Conservation (phyloP, 2,113 vertebrate species). For the Tetrao urogallus region DNA sequence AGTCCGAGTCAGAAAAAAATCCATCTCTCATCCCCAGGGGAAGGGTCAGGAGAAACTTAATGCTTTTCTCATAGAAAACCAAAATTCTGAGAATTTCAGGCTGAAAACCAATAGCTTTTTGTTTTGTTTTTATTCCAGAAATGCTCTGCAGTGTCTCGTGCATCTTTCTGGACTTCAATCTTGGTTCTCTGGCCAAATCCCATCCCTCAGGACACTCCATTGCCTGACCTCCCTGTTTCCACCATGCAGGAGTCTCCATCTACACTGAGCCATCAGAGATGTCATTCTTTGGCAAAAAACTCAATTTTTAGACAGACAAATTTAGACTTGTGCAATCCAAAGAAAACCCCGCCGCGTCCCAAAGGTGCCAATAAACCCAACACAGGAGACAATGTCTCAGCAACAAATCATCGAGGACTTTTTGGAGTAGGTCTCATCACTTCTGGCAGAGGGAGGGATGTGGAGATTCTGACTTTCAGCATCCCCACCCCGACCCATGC, state of each 20-base stretch:
- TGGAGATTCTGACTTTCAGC: background rate
- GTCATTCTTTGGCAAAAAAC: background rate
- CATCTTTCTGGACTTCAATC: background rate
- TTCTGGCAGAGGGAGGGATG: background rate
- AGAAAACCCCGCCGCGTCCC: background rate
- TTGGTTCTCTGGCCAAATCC: background rate
- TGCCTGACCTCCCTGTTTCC: background rate
- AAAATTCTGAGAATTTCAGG: background rate
- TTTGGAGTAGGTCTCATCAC: background rate
- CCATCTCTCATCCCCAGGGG: background rate
- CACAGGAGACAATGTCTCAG: accelerated
- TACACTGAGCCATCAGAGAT: background rate
- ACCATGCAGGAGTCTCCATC: background rate
- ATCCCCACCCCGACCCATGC: background rate
- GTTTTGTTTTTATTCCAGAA: background rate
- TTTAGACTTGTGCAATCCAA: background rate
- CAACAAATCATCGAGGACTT: background rate
- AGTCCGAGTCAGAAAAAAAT: background rate
- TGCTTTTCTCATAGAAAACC: background rate
- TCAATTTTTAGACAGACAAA: background rate
- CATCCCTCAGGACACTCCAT: background rate
- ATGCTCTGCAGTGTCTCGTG: background rate
- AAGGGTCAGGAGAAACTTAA: background rate
- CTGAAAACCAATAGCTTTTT: background rate
- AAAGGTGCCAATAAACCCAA: background rate